These are phyloP conservation scores for Himalopsyche tibetana DNA, from an alignment of 2,888 invertebrate species.

Conservation along the genomic window DNA sequence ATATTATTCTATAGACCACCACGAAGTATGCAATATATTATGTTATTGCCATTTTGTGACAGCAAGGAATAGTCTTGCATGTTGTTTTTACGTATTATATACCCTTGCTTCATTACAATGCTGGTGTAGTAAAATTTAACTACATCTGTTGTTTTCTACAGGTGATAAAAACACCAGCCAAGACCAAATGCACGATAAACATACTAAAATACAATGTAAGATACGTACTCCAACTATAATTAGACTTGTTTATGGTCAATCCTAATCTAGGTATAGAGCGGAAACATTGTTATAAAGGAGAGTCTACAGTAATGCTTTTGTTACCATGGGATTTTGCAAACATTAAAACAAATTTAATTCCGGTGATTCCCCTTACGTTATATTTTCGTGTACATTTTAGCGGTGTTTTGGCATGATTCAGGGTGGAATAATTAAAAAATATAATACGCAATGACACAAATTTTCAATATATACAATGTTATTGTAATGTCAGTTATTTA, in stretches of 20 bases:
- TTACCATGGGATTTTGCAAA: no score
- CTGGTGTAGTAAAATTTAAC: slow-evolving; percentile 1
- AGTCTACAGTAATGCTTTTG: neutral
- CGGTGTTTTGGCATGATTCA: no score
- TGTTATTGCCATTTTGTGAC: neutral
- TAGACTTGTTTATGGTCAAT: slow-evolving; percentile 26
- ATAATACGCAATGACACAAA: no score
- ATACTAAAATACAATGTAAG: slow-evolving; percentile 5
- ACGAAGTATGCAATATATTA: slow-evolving; percentile 4
- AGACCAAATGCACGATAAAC: slow-evolving; percentile 30
- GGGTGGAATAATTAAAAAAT: no score
- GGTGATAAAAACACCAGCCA: slow-evolving; percentile 31
- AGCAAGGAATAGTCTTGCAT: no score
- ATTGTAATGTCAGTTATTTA: no score
- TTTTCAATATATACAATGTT: no score
- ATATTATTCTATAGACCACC: neutral
- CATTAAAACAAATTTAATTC: no score
- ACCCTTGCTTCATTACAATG: slow-evolving; percentile 17
- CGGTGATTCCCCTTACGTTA: no score
- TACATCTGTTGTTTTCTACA: slow-evolving; percentile 24
- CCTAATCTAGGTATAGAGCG: slow-evolving; percentile 1
- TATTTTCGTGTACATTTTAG: no score
- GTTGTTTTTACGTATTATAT: neutral
- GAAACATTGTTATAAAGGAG: slow-evolving; percentile 20
- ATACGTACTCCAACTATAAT: slow-evolving; percentile 18